phyloP scores from a whole-genome alignment of 1,140 invertebrate species.

The Callitettix versicolor region DNA sequence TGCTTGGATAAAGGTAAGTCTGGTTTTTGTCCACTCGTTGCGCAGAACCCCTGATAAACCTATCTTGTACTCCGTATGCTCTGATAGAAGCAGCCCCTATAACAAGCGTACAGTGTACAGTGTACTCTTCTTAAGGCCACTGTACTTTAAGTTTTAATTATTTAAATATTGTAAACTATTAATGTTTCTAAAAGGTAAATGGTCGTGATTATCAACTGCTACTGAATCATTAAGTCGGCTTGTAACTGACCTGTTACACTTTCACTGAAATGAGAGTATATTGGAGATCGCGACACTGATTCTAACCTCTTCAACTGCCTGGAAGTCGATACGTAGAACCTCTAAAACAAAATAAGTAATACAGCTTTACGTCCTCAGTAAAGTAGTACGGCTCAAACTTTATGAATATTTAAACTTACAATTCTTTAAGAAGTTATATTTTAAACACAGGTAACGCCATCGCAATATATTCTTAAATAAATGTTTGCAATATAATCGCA shows the following conservation, averaged over 20 bases:
- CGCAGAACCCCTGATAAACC: slow-evolving; percentile 72
- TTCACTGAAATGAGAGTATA: slow-evolving; percentile 58
- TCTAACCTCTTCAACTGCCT: slow-evolving; percentile 54
- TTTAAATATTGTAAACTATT: too few relatives aligned
- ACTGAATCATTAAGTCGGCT: neutral
- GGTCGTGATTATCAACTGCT: too few relatives aligned
- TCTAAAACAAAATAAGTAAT: slow-evolving; percentile 30
- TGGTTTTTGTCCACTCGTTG: slow-evolving; percentile 75
- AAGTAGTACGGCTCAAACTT: too few relatives aligned
- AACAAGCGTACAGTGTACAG: slow-evolving; percentile 31
- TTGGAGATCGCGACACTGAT: slow-evolving; percentile 50
- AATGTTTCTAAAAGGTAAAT: too few relatives aligned
- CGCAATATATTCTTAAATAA: too few relatives aligned
- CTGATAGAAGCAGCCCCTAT: slow-evolving; percentile 59
- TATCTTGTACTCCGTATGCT: slow-evolving; percentile 58
- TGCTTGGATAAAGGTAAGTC: slow-evolving; percentile 71
- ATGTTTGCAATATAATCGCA: too few relatives aligned
- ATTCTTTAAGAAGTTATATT: too few relatives aligned
- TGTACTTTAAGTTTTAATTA: too few relatives aligned
- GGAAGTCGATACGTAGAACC: slow-evolving; percentile 49
- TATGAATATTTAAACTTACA: too few relatives aligned
- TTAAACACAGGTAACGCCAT: too few relatives aligned
- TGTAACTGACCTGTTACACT: slow-evolving; percentile 32
- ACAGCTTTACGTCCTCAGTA: too few relatives aligned
- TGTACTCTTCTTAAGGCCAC: too few relatives aligned